Conservation (phyloP, 2,797 vertebrate genomes). For the Balearica regulorum region DNA sequence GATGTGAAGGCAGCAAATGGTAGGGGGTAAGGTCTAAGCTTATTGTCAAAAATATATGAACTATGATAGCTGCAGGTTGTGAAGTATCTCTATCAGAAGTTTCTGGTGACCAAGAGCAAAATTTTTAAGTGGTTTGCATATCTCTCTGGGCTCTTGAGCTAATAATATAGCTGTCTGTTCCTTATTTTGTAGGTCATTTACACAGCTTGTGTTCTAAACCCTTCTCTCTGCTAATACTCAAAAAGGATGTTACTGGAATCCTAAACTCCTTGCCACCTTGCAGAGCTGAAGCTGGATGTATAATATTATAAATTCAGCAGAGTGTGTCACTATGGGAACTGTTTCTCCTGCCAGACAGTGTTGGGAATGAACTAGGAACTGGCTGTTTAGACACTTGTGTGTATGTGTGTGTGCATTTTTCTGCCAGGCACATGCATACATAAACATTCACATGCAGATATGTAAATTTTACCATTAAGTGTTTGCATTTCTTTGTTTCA, state of each 20-base stretch:
- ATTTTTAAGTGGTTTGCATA: neutral
- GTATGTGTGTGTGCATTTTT: neutral
- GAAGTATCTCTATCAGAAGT: neutral
- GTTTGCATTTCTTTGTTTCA: neutral
- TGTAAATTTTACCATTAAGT: neutral
- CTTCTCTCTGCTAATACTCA: neutral
- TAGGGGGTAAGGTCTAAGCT: neutral
- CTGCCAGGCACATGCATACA: neutral
- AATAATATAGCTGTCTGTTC: neutral
- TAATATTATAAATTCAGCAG: neutral
- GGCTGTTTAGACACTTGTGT: neutral
- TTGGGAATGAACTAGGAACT: neutral
- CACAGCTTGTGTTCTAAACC: neutral
- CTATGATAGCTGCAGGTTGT: neutral
- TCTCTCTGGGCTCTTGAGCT: neutral
- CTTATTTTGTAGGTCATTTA: neutral
- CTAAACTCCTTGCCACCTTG: neutral
- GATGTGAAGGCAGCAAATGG: neutral
- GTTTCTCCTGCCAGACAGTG: neutral
- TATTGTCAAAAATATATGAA: neutral
- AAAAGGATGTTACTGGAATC: neutral
- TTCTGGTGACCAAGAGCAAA: neutral
- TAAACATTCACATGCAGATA: neutral
- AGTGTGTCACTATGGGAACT: slow-evolving; percentile 28
- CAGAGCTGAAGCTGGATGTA: neutral